Percentiles rank a stretch among this genome's conserved stretches.
phyloP scores from a whole-genome alignment of 2,797 vertebrate species.

The Syndactyla subalaris region DNA sequence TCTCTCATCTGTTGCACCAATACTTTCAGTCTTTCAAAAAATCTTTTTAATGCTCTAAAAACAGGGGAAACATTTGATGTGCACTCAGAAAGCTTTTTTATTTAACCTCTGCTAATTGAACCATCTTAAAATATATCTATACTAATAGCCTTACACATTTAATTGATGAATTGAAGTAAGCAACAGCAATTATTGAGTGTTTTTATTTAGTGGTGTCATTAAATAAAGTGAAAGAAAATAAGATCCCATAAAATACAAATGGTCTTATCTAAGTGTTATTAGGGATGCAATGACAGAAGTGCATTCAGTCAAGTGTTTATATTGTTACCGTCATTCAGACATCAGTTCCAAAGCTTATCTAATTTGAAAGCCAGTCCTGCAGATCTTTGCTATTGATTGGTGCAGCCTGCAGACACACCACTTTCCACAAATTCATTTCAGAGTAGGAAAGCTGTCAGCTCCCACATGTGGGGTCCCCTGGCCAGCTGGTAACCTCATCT shows the following conservation, averaged over 20 bases:
- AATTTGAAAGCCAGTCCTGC: constrained; percentile 27
- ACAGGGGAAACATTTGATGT: background rate
- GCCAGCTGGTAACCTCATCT: background rate
- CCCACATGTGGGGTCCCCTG: background rate
- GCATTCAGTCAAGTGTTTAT: constrained; percentile 29
- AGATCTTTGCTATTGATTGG: constrained; percentile 12
- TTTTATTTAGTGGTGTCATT: background rate
- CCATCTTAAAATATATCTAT: background rate
- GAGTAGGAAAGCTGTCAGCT: background rate
- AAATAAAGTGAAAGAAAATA: constrained; percentile 32
- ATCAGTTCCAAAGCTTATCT: constrained; percentile 3
- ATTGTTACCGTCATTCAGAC: constrained; percentile 21
- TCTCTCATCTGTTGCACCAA: background rate
- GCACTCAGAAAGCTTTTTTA: background rate
- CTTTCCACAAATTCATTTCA: background rate
- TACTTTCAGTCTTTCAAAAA: background rate
- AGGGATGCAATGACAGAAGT: constrained; percentile 21
- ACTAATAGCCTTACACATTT: background rate
- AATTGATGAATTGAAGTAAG: constrained; percentile 20
- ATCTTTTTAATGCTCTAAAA: background rate
- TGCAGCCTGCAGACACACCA: background rate
- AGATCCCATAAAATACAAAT: constrained; percentile 29
- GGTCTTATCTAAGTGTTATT: background rate
- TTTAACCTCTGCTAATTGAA: constrained; percentile 35
- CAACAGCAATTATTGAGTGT: background rate